These are phyloP conservation scores for Hydriomena furcata DNA, from an alignment of 2,888 invertebrate genomes.

Conservation along the genomic window DNA sequence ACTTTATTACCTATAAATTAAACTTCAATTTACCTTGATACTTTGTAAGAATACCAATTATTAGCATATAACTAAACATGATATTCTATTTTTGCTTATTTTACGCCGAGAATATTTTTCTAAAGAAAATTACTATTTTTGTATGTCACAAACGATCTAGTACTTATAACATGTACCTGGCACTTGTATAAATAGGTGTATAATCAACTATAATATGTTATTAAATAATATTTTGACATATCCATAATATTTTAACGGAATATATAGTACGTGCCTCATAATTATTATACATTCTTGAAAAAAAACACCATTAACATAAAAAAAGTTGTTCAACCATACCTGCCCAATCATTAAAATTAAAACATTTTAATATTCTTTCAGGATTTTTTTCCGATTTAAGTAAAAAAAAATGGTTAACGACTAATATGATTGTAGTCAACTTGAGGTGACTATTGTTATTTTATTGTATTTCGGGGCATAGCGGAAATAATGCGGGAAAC, in stretches of 20 bases:
- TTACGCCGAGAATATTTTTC: conserved; percentile 15
- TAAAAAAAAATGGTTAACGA: too few relatives aligned
- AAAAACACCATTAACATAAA: too few relatives aligned
- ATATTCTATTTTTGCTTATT: conserved; percentile 5
- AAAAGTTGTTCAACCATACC: too few relatives aligned
- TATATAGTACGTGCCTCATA: background rate
- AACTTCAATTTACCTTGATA: conserved; percentile 12
- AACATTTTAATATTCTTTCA: too few relatives aligned
- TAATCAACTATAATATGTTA: background rate
- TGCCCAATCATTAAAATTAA: too few relatives aligned
- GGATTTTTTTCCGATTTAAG: too few relatives aligned
- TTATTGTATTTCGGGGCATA: too few relatives aligned
- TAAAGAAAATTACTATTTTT: conserved; percentile 17
- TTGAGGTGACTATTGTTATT: too few relatives aligned
- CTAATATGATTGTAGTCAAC: too few relatives aligned
- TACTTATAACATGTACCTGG: conserved; percentile 16
- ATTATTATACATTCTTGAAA: too few relatives aligned
- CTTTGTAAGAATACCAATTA: background rate
- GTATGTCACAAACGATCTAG: conserved; percentile 4
- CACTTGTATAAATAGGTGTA: too few relatives aligned
- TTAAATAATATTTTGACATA: conserved; percentile 4
- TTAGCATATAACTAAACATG: background rate
- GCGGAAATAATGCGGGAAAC: too few relatives aligned
- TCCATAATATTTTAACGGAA: conserved; percentile 1
- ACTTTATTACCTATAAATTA: background rate